Evolutionary conservation across 2,797 vertebrate species (phyloP), one percentile per base, ranked within the genome.

Genomic region (Austrolebias charrua): DNA sequence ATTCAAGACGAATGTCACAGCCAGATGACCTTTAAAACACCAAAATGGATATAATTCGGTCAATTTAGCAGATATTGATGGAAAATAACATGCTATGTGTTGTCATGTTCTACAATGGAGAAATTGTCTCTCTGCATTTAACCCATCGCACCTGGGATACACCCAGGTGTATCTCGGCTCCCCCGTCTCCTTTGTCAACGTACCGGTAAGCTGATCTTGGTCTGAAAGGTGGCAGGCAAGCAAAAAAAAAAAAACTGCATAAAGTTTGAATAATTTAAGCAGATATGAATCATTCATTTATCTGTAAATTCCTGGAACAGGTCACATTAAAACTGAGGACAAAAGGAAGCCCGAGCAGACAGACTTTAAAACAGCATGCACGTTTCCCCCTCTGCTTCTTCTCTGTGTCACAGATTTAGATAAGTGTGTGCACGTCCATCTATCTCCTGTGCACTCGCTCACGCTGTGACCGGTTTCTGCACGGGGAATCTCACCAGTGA

Each of bases 201-300:
- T 24, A n/a, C n/a, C n/a, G n/a, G n/a, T n/a, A 24, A 24, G 24
- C 24, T 24, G 24, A 24, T 24, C 24, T 24, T 24, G 24, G 24
- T 24, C 24, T 24, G 24, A 24, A 24, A 24, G 24, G 24, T 3
- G 24, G 24, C 24, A 3, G 24, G 24, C 24, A 55, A 55, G 28
- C 1, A 48, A 18, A 52, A 55, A 2, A 18, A 13, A 19, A 45
- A 10, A 48, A 65, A 47, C 2, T 18, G 14, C n/a, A 54, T 55
- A 35, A 53, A 75, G 56, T 46, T 46, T 78, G 29, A 73, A 80
- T 66, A 57, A 82, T 80, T 72, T 13, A 69, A 55, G 49, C 60
- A 46, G 43, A 70, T 15, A 16, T 46, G 48, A 38, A 40, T 83
- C 46, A 76, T 74, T 71, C 47, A 78, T 73, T 61, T 53, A 81